Base-by-base conservation (phyloP, 2,888 invertebrate genomes). In the Tiliacea citrago region DNA sequence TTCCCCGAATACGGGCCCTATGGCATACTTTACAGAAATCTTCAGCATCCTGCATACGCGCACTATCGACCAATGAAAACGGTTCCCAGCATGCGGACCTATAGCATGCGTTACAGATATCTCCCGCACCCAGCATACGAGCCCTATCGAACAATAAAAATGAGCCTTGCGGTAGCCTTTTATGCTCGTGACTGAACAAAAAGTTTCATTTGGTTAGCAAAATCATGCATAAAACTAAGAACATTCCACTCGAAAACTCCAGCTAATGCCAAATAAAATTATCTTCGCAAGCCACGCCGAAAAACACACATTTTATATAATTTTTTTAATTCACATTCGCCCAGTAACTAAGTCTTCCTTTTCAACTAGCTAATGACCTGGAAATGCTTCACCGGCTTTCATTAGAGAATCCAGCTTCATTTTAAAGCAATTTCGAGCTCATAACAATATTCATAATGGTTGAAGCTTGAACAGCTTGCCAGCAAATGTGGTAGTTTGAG, bases 361-460 rank as follows among this genome's bases (percentile, higher is more conserved):
- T 75, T 62, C 49, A 71, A 69, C 60, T 51, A 71, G 29, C 29
- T 62, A 81, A 81, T 79, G 71, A 83, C 16, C 49, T 69, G 53
- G 39, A 67, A 62, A 74, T 49, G 45, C 55, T 16, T 29, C 68
- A 60, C 21, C 1, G 9, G 47, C 53, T 24, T 66, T 66, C 29
- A 24, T 73, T 67, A 83, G 65, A n/a, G 35, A 42, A 65, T 65
- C 73, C 42, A 68, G 75, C 49, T 72, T 75, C 65, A 75, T 79
- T 83, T 66, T 47, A 72, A 71, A 75, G 61, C 71, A 47, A 62
- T 83, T 82, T 60, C 3, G 45, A 74, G 61, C 75, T 61, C 75
- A 75, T 82, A 83, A 74, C 57, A 53, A 69, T 75, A 83, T 79
- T 68, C 80, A 45, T 83, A 69, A 66, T 66, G 35, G 57, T 24